These are phyloP conservation scores for Drosophila hydei DNA, from an alignment of 1,140 invertebrate species.

Conservation along the genomic window DNA sequence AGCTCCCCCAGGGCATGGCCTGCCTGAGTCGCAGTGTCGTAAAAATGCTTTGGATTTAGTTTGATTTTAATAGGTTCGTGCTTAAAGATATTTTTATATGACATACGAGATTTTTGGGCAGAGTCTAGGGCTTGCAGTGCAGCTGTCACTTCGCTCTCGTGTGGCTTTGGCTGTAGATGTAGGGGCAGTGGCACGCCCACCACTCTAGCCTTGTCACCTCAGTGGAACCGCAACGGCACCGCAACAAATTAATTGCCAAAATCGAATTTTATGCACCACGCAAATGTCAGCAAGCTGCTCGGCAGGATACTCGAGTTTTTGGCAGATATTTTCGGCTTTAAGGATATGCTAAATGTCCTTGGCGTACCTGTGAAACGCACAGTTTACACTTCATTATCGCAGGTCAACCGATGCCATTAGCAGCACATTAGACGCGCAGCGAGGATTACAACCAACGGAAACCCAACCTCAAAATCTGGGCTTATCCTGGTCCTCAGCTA, in stretches of 20 bases:
- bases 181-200: conserved; percentile 11
- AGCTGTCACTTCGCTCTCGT: conserved; percentile 8
- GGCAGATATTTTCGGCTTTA: not conserved
- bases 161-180: not conserved
- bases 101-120: not conserved
- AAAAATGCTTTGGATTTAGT: conserved; percentile 43
- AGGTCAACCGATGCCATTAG: conserved; percentile 78
- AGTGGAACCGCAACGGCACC: conserved; percentile 31
- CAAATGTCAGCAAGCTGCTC: conserved; percentile 22
- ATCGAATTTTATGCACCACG: conserved; percentile 39
- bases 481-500: not conserved
- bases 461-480: conserved; percentile 26
- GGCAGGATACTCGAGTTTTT: conserved; percentile 26
- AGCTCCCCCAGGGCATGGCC: conserved; percentile 15
- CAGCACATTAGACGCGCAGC: conserved; percentile 65
- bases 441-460: conserved; percentile 25
- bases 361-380: conserved; percentile 24
- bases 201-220: conserved; percentile 20
- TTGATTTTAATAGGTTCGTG: conserved; percentile 42
- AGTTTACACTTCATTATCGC: conserved; percentile 76
- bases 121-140: not conserved
- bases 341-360: conserved; percentile 44
- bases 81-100: conserved; percentile 34
- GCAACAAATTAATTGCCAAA: conserved; percentile 43
- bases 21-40: conserved; percentile 14